These are phyloP conservation scores for Cryptoblepharus egeriae DNA, from an alignment of 2,797 vertebrate species.

Conservation along the genomic window DNA sequence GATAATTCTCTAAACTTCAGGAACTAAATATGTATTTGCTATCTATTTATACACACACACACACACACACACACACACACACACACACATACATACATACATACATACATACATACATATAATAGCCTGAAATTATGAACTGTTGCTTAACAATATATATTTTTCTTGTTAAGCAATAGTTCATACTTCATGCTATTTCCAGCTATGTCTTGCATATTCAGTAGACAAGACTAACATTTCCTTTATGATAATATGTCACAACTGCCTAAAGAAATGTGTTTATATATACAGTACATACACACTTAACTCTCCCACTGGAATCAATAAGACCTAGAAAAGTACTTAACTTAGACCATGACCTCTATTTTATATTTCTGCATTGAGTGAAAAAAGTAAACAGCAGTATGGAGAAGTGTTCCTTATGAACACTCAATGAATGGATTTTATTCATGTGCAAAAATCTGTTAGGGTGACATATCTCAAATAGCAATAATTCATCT, in stretches of 20 bases:
- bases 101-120: no score
- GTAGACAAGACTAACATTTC: neutral
- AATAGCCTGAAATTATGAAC: no score
- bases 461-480: neutral
- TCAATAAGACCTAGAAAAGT: neutral
- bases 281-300: neutral
- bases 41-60: no score
- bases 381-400: neutral
- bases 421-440: neutral
- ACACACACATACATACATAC: no score
- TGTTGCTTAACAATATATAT: neutral
- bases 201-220: neutral
- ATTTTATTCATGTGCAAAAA: neutral
- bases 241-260: neutral
- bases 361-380: neutral
- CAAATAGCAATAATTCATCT: no score
- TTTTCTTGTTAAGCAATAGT: neutral
- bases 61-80: no score
- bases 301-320: neutral
- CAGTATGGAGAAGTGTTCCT: neutral
- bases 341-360: neutral
- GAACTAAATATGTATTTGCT: neutral
- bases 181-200: conserved; percentile 4
- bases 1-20: neutral
- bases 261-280: neutral